Percentiles rank a stretch among this genome's conserved stretches.
These are phyloP conservation scores for Scolopax rusticola DNA, from an alignment of 2,797 vertebrate species.

Conservation along the genomic window DNA sequence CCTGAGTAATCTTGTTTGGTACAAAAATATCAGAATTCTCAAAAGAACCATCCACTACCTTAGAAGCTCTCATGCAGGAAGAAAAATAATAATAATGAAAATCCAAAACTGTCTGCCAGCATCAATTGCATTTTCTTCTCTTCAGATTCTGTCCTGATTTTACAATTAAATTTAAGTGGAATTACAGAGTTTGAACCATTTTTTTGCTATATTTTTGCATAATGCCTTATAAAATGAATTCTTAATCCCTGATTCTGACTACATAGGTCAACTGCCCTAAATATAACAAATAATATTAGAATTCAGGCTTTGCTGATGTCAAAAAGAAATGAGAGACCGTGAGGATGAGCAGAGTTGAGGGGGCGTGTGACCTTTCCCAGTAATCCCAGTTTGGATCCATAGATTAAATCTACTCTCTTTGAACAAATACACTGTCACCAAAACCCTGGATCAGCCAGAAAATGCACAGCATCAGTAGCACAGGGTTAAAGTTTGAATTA, in stretches of 20 bases:
- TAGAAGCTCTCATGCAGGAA: background rate
- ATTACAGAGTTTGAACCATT: background rate
- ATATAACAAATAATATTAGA: constrained; percentile 40
- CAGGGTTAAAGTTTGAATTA: background rate
- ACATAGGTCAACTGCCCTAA: background rate
- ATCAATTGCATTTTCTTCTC: background rate
- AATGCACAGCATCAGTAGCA: background rate
- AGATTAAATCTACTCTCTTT: background rate
- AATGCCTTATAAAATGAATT: constrained; percentile 11
- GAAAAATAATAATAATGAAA: background rate
- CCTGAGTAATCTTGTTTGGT: background rate
- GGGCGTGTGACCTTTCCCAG: background rate
- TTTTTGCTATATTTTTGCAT: constrained; percentile 30
- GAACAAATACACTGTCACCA: background rate
- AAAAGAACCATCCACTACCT: background rate
- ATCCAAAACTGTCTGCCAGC: background rate
- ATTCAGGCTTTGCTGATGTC: background rate
- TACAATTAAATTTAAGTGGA: background rate
- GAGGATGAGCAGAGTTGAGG: background rate
- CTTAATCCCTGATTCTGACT: constrained; percentile 23
- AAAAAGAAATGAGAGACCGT: background rate
- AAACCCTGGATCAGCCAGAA: background rate
- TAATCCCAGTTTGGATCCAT: background rate
- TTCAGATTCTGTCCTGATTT: background rate
- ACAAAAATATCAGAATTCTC: background rate